Conservation (phyloP, 2,888 invertebrate genomes). For the Agrotis ipsilon region DNA sequence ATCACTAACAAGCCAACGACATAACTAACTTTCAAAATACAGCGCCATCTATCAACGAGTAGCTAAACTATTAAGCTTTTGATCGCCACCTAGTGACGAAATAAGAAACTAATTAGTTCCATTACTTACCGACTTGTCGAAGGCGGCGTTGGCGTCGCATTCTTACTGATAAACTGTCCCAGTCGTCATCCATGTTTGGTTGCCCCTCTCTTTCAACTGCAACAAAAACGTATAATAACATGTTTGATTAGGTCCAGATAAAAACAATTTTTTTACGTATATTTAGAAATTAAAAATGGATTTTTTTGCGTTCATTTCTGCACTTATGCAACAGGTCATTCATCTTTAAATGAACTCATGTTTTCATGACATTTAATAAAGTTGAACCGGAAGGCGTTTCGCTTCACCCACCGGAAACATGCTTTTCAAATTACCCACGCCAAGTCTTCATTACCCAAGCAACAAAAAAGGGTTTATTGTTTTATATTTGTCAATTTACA, state of each 20-base stretch:
- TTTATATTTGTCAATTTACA: not conserved
- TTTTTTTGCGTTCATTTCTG: not conserved
- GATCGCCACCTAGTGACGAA: conserved; percentile 49
- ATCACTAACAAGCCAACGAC: not conserved
- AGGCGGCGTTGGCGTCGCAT: conserved; percentile 93
- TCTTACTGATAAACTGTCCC: conserved; percentile 95
- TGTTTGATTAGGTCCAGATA: conserved; percentile 1
- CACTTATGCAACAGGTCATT: conserved; percentile 4
- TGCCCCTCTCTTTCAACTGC: conserved; percentile 91
- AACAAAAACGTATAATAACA: conserved; percentile 32
- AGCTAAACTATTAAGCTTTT: conserved; percentile 17
- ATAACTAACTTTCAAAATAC: not conserved
- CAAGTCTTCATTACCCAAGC: not conserved
- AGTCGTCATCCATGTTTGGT: conserved; percentile 93
- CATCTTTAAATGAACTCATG: not conserved
- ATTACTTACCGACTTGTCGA: conserved; percentile 82
- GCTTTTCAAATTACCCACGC: not conserved
- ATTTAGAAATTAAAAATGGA: too few relatives aligned
- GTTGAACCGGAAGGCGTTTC: conserved; percentile 6
- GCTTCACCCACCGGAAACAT: conserved; percentile 5
- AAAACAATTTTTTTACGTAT: not conserved
- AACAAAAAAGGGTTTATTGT: not conserved
- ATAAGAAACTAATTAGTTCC: conserved; percentile 59
- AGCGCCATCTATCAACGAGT: conserved; percentile 64
- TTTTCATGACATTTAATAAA: not conserved